Conservation (phyloP, 2,113 vertebrate species). For the Maccullochella peelii region DNA sequence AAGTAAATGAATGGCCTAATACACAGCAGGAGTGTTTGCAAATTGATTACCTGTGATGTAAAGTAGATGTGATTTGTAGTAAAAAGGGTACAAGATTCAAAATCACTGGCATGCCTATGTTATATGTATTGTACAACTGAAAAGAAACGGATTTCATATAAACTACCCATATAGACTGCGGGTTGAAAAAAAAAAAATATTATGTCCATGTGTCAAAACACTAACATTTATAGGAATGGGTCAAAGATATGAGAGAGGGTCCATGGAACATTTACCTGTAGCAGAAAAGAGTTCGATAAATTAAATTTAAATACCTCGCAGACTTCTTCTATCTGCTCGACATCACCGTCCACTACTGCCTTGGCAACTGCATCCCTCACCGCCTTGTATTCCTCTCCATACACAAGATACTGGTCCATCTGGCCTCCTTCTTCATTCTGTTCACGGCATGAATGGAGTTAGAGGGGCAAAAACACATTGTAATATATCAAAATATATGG, state of each 20-base stretch:
- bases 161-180: rapidly evolving
- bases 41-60: neutral
- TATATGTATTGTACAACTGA: neutral
- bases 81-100: neutral
- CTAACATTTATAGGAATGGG: too few relatives aligned
- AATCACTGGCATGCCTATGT: neutral
- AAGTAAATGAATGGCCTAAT: neutral
- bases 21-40: neutral
- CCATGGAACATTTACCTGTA: neutral
- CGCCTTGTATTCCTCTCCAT: slow-evolving; percentile 80
- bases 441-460: neutral
- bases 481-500: neutral
- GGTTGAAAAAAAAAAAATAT: neutral
- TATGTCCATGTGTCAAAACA: too few relatives aligned
- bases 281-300: neutral
- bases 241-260: too few relatives aligned
- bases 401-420: slow-evolving; percentile 86
- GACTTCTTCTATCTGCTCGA: slow-evolving; percentile 57
- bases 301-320: slow-evolving; percentile 80
- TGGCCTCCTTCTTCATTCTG: slow-evolving; percentile 67
- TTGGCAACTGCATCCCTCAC: slow-evolving; percentile 85
- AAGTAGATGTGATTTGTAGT: neutral
- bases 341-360: slow-evolving; percentile 78
- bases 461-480: neutral
- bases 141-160: neutral